Percentiles rank a stretch among this genome's conserved stretches.
Evolutionary conservation across 2,113 vertebrate species (phyloP).

Genomic region (Rynchops niger): DNA sequence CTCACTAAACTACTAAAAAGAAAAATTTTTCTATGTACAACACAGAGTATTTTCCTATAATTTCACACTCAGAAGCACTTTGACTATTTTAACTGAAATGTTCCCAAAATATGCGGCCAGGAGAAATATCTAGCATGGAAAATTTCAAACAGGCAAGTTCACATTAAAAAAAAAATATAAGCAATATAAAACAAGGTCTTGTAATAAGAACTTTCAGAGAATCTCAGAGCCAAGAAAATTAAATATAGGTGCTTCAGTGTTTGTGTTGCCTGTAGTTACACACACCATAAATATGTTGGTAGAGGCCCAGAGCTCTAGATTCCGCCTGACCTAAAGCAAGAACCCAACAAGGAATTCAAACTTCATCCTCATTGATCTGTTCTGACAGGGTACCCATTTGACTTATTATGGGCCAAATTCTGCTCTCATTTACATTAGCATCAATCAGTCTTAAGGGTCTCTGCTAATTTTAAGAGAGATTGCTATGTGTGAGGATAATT

Average conservation of each 20-base stretch:
- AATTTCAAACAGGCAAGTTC: neutral
- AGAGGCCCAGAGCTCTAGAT: neutral
- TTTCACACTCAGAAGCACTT: constrained; percentile 10
- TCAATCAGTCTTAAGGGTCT: neutral
- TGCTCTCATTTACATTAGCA: neutral
- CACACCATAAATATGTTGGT: neutral
- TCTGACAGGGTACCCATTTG: neutral
- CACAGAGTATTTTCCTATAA: neutral
- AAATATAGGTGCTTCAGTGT: neutral
- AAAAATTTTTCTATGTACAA: neutral
- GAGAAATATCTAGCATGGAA: neutral
- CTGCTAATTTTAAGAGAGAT: neutral
- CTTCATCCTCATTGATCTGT: neutral
- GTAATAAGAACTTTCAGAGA: neutral
- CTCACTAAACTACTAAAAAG: neutral
- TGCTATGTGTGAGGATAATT: neutral
- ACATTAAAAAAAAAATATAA: neutral
- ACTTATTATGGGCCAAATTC: neutral
- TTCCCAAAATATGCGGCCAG: neutral
- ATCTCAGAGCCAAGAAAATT: neutral
- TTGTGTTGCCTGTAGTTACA: neutral
- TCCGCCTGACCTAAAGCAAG: neutral
- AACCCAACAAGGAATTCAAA: neutral
- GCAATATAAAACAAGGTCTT: neutral
- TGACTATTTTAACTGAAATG: neutral